phyloP scores from a whole-genome alignment of 2,113 vertebrate genomes.

The Vulpes vulpes region DNA sequence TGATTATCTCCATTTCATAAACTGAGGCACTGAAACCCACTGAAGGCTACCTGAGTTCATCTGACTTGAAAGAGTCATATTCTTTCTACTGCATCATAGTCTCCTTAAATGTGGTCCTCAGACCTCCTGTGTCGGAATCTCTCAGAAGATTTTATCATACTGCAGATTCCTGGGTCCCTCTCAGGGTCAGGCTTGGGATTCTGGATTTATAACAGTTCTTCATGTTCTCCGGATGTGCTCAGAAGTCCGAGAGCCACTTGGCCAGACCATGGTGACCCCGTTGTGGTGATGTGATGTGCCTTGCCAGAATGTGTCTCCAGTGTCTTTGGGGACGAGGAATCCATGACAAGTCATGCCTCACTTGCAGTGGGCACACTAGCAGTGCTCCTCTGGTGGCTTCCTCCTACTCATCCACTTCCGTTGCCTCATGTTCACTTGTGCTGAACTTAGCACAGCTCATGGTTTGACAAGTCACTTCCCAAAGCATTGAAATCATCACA shows the following conservation, averaged over 20 bases:
- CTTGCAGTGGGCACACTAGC: conserved; percentile 16
- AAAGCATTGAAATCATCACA: conserved; percentile 71
- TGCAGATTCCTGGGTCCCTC: neutral
- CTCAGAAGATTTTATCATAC: neutral
- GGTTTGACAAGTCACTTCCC: conserved; percentile 73
- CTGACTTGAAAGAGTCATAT: neutral
- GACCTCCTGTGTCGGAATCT: neutral
- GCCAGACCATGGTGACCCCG: neutral
- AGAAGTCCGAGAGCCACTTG: neutral
- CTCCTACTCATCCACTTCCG: neutral
- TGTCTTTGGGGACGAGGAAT: conserved; percentile 53
- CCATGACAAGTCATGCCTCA: conserved; percentile 14
- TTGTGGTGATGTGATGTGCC: neutral
- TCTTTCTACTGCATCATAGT: neutral
- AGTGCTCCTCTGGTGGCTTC: conserved; percentile 42
- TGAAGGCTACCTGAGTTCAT: neutral
- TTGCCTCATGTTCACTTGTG: conserved; percentile 4
- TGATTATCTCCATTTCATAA: neutral
- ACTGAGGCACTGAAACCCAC: neutral
- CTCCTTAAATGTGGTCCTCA: neutral
- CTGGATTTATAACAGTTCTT: neutral
- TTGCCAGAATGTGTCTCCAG: neutral
- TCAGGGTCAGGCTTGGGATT: neutral
- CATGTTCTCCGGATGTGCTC: neutral
- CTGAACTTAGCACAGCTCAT: conserved; percentile 57